A percentile compares a stretch with the other conserved stretches of the same genome.
phyloP scores from a whole-genome alignment of 2,797 vertebrate genomes.

The Pelobates cultripes region DNA sequence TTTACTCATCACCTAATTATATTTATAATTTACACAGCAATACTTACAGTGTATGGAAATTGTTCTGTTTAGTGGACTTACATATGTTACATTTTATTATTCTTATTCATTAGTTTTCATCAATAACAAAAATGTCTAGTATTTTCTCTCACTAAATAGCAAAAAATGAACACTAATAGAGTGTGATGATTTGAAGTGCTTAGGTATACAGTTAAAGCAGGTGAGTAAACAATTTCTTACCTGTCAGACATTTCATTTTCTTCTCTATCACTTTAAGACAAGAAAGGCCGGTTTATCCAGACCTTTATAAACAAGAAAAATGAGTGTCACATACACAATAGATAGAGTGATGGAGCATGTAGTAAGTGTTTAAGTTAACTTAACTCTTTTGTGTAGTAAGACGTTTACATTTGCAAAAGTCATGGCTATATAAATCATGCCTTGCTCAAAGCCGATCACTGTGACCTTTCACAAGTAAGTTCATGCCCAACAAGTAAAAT shows the following conservation, averaged over 20 bases:
- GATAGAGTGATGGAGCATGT: not conserved
- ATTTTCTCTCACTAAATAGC: too few relatives aligned
- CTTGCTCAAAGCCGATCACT: not conserved
- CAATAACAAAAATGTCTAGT: too few relatives aligned
- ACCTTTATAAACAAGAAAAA: not conserved
- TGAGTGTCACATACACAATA: not conserved
- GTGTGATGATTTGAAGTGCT: not conserved
- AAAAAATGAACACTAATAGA: too few relatives aligned
- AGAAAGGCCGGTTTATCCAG: not conserved
- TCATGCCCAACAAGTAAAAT: slow-evolving; percentile 19
- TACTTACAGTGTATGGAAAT: too few relatives aligned
- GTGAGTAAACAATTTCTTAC: not conserved
- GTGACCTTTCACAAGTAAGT: slow-evolving; percentile 40
- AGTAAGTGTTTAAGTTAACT: not conserved
- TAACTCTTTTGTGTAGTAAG: slow-evolving; percentile 14
- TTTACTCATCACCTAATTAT: too few relatives aligned
- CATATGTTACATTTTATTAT: too few relatives aligned
- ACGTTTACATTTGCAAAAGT: slow-evolving; percentile 2
- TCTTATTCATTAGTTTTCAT: too few relatives aligned
- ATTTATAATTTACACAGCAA: too few relatives aligned
- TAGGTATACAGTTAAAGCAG: not conserved
- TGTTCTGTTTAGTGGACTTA: too few relatives aligned
- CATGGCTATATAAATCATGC: slow-evolving; percentile 13
- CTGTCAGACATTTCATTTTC: not conserved
- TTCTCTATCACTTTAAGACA: not conserved